These are phyloP conservation scores for Nemotelus pantherinus DNA, from an alignment of 2,888 invertebrate genomes.

Conservation along the genomic window DNA sequence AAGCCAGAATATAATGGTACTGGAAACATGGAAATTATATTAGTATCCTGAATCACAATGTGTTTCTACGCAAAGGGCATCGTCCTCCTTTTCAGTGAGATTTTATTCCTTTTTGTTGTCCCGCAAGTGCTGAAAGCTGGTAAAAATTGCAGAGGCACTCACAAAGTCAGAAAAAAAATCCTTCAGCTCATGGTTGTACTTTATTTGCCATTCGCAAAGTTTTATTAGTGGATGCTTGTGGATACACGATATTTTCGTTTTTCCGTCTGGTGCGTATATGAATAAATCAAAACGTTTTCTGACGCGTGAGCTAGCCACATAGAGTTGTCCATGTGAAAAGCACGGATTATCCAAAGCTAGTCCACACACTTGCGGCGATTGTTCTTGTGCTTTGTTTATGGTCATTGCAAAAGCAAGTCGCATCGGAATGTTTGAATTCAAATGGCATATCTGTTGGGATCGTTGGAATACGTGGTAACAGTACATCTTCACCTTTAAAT, in stretches of 20 bases:
- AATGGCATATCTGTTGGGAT: slow-evolving; percentile 56
- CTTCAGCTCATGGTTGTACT: too few species aligned
- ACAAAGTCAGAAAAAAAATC: too few species aligned
- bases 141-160: too few species aligned
- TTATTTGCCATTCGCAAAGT: too few species aligned
- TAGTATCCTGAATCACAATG: too few species aligned
- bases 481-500: slow-evolving; percentile 52
- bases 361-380: slow-evolving; percentile 55
- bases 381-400: slow-evolving; percentile 59
- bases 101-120: too few species aligned
- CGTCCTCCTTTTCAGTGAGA: too few species aligned
- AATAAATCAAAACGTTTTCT: slow-evolving; percentile 48
- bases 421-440: slow-evolving; percentile 54
- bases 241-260: slow-evolving; percentile 48
- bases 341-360: slow-evolving; percentile 54
- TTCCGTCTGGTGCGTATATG: slow-evolving; percentile 35
- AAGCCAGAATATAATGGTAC: too few species aligned
- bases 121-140: too few species aligned
- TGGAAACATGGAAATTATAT: too few species aligned
- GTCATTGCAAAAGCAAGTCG: slow-evolving; percentile 56
- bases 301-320: slow-evolving; percentile 56
- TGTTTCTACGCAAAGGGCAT: too few species aligned
- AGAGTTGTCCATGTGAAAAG: slow-evolving; percentile 56
- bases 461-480: slow-evolving; percentile 58
- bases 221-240: too few species aligned